Evolutionary conservation across 2,113 vertebrate species (phyloP).

Genomic region (Tor tambroides): DNA sequence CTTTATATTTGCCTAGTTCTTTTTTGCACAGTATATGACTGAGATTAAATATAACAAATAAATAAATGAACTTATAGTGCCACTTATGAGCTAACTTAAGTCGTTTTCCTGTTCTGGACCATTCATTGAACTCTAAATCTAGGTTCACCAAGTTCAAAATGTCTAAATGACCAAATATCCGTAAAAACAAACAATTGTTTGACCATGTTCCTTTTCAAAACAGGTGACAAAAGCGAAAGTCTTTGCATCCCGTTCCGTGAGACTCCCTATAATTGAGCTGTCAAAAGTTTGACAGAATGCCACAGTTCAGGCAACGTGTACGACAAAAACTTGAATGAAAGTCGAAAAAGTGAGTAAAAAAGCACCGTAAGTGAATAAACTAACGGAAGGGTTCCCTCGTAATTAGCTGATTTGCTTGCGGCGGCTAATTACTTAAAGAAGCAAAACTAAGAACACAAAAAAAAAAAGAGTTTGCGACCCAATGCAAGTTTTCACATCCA

Average conservation of each 20-base stretch:
- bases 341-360: constrained; percentile 14
- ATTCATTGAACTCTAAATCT: not conserved
- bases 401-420: constrained; percentile 8
- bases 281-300: constrained; percentile 5
- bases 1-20: not conserved
- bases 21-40: not conserved
- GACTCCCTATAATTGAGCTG: not conserved
- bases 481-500: not conserved
- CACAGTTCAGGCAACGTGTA: not conserved
- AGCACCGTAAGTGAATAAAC: not conserved
- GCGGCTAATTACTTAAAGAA: not conserved
- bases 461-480: not conserved
- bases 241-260: not conserved
- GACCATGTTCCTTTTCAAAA: not conserved
- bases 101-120: not conserved
- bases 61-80: not conserved
- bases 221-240: not conserved
- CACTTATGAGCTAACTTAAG: not conserved
- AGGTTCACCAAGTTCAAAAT: not conserved
- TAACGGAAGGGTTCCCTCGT: not conserved
- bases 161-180: not conserved
- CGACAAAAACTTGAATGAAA: constrained; percentile 2
- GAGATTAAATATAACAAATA: not conserved
- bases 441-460: not conserved
- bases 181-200: not conserved